A percentile compares a stretch with the other conserved stretches of the same genome.
phyloP scores from a whole-genome alignment of 2,113 vertebrate species.

The Tamias sibiricus region DNA sequence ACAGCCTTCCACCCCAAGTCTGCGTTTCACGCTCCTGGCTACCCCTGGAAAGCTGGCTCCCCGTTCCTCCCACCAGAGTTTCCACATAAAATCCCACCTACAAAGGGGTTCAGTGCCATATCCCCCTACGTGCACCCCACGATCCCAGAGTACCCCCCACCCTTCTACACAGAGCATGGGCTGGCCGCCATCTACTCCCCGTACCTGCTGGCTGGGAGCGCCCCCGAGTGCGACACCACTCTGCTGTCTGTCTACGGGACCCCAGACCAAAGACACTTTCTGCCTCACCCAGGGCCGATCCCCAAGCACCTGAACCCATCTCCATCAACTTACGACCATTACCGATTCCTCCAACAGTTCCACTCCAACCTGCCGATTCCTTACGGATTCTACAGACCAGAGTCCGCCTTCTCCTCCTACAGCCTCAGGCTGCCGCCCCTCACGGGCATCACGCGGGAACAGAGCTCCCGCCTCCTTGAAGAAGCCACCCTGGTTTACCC shows the following conservation, averaged over 20 bases:
- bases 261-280: conserved; percentile 91
- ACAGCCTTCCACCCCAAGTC: conserved; percentile 85
- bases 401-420: conserved; percentile 84
- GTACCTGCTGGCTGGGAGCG: conserved; percentile 88
- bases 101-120: conserved; percentile 86
- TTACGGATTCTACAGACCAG: conserved; percentile 91
- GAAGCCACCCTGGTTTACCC: conserved; percentile 86
- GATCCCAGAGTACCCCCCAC: conserved; percentile 90
- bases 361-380: conserved; percentile 87
- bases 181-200: conserved; percentile 89
- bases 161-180: conserved; percentile 89
- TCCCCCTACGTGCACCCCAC: conserved; percentile 87
- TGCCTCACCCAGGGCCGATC: conserved; percentile 88
- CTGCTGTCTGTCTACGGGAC: conserved; percentile 87
- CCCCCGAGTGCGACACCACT: conserved; percentile 83
- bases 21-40: conserved; percentile 88
- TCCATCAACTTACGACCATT: conserved; percentile 88
- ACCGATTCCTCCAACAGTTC: conserved; percentile 91
- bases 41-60: conserved; percentile 88
- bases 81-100: conserved; percentile 86
- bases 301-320: conserved; percentile 85
- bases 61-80: conserved; percentile 86
- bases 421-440: conserved; percentile 84
- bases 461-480: conserved; percentile 86
- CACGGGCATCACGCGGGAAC: conserved; percentile 86